phyloP scores from a whole-genome alignment of 2,797 vertebrate genomes.

The Setipinna tenuifilis region DNA sequence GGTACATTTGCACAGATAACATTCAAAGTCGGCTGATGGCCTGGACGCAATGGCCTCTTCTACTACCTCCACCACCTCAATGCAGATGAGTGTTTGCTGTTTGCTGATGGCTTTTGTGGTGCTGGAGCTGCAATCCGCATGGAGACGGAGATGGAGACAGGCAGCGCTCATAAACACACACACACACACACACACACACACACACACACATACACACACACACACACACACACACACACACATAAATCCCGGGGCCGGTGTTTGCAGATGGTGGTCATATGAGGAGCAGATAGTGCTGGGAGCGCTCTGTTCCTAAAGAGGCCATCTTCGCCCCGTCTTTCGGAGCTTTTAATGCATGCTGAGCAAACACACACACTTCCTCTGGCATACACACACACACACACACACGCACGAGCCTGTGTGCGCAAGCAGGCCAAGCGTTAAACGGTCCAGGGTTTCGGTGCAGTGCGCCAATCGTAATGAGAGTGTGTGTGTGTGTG shows the following conservation, averaged over 20 bases:
- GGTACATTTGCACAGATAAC: not conserved
- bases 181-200: too few relatives aligned
- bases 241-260: too few relatives aligned
- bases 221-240: too few relatives aligned
- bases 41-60: too few relatives aligned
- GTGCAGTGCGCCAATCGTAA: not conserved
- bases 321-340: conserved; percentile 22
- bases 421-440: conserved; percentile 23
- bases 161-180: not conserved
- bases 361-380: conserved; percentile 16
- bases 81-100: not conserved
- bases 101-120: not conserved
- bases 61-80: not conserved
- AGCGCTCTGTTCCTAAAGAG: conserved; percentile 2
- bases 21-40: not conserved
- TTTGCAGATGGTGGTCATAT: conserved; percentile 14
- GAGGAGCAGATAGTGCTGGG: not conserved
- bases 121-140: not conserved
- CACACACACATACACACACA: too few relatives aligned
- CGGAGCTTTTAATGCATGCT: conserved; percentile 17
- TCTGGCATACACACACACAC: not conserved
- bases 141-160: not conserved
- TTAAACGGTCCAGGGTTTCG: conserved; percentile 15
- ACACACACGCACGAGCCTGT: not conserved
- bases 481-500: not conserved